Conservation (phyloP, 2,113 vertebrate species). For the Channa maculata region DNA sequence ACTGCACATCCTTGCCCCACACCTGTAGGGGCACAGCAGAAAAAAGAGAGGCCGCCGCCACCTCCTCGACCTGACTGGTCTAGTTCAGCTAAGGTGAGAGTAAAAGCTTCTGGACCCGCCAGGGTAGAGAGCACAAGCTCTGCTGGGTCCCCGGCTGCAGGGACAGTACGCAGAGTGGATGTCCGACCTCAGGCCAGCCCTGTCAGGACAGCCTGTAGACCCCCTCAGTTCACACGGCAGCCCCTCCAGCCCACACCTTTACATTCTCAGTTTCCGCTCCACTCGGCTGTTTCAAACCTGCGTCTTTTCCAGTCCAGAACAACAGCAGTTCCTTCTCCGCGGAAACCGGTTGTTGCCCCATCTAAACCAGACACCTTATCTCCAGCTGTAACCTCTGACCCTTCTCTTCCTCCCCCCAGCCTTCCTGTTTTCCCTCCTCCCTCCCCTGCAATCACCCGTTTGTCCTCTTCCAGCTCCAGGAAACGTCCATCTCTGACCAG, state of each 20-base stretch:
- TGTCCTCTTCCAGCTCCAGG: constrained; percentile 74
- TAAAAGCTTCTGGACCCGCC: constrained; percentile 47
- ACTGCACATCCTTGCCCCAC: neutral
- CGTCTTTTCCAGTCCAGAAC: constrained; percentile 48
- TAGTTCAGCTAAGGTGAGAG: constrained; percentile 54
- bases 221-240: constrained; percentile 51
- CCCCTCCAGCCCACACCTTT: constrained; percentile 63
- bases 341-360: constrained; percentile 60
- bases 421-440: constrained; percentile 49
- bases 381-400: neutral
- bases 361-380: constrained; percentile 39
- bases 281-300: constrained; percentile 34
- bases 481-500: constrained; percentile 84
- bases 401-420: neutral
- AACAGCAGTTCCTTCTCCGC: constrained; percentile 24
- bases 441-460: constrained; percentile 75
- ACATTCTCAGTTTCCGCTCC: constrained; percentile 54
- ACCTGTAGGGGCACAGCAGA: neutral
- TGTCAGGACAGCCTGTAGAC: constrained; percentile 53
- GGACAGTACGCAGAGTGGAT: constrained; percentile 90
- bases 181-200: constrained; percentile 85
- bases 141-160: constrained; percentile 48
- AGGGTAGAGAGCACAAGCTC: constrained; percentile 23
- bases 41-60: constrained; percentile 25
- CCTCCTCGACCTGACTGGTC: constrained; percentile 49